Percentiles rank a stretch among this genome's conserved stretches.
Evolutionary conservation across 2,113 vertebrate species (phyloP).

Genomic region (Tauraco erythrolophus): DNA sequence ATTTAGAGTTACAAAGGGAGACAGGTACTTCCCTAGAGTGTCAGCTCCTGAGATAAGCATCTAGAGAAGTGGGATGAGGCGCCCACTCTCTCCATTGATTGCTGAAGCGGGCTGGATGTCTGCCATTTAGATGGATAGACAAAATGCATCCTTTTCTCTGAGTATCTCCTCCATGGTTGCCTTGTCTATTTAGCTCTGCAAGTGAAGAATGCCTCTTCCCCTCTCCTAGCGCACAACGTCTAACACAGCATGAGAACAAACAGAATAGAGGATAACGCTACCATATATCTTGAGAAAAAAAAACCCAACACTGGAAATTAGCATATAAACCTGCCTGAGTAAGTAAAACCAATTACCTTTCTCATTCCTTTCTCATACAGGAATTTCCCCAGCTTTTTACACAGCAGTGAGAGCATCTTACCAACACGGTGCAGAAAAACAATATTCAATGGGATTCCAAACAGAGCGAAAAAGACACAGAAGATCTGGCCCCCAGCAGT

Average conservation of each 20-base stretch:
- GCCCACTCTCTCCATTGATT: background rate
- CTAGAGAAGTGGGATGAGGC: background rate
- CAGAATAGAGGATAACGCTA: background rate
- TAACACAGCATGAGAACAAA: background rate
- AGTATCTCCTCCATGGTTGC: background rate
- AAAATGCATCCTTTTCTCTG: background rate
- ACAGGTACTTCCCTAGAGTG: background rate
- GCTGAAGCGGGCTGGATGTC: background rate
- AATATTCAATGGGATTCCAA: slow-evolving; percentile 76
- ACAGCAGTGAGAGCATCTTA: slow-evolving; percentile 61
- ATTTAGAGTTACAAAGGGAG: background rate
- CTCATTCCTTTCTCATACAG: slow-evolving; percentile 63
- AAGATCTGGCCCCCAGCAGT: slow-evolving; percentile 74
- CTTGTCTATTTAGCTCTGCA: background rate
- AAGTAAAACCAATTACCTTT: slow-evolving; percentile 59
- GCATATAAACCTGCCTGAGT: background rate
- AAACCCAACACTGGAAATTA: background rate
- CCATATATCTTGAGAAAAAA: background rate
- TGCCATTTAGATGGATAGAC: background rate
- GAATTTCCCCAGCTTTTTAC: slow-evolving; percentile 61
- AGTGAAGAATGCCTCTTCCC: background rate
- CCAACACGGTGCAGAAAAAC: slow-evolving; percentile 67
- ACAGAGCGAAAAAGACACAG: slow-evolving; percentile 72
- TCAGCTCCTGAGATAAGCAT: background rate
- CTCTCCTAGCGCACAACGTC: background rate